Conservation (phyloP, 2,888 invertebrate species). For the Galerucella pusilla region DNA sequence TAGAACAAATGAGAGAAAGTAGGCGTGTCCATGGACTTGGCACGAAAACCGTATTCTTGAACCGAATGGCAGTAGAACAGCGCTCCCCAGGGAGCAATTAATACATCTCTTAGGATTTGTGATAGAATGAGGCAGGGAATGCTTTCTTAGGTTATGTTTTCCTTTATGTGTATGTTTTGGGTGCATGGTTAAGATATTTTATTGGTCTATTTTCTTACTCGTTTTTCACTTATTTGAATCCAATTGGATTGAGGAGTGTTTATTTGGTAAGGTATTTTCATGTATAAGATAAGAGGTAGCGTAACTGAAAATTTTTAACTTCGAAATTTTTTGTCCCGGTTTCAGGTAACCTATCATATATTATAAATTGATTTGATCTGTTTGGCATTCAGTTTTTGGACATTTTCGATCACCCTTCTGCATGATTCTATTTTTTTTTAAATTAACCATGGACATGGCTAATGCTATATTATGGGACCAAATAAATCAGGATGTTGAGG, state of each 20-base stretch:
- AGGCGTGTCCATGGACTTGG: not conserved
- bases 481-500: slow-evolving; percentile 21
- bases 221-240: slow-evolving; percentile 8
- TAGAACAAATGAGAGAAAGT: slow-evolving; percentile 16
- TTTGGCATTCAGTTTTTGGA: no score
- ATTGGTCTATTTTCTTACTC: not conserved
- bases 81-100: slow-evolving; percentile 19
- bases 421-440: slow-evolving; percentile 1
- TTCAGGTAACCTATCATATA: slow-evolving; percentile 1
- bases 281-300: not conserved
- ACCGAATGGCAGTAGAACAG: slow-evolving; percentile 24
- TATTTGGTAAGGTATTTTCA: slow-evolving; percentile 3
- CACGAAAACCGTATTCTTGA: slow-evolving; percentile 26
- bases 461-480: slow-evolving; percentile 16
- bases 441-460: slow-evolving; percentile 10
- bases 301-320: slow-evolving; percentile 4
- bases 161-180: slow-evolving; percentile 11
- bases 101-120: slow-evolving; percentile 17
- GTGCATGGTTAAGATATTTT: slow-evolving; percentile 13
- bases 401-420: no score
- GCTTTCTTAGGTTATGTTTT: no score
- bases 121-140: not conserved
- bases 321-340: slow-evolving; percentile 7
- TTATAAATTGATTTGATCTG: no score
- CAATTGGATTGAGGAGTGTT: slow-evolving; percentile 8